Evolutionary conservation across 2,888 invertebrate species (phyloP).

Genomic region (Epinotia demarniana): DNA sequence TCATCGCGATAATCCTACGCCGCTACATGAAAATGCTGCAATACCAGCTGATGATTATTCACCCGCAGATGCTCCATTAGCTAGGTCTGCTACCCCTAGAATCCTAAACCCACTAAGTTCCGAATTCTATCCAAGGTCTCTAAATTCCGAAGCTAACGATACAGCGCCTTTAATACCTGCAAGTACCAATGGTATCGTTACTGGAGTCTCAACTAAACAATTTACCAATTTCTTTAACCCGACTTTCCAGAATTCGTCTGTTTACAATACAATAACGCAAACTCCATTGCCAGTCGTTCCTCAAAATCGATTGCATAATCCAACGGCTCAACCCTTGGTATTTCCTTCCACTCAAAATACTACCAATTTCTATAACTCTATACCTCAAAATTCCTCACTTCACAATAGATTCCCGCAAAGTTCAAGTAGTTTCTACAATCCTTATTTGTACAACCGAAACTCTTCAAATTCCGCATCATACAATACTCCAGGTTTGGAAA

Average conservation of each 20-base stretch:
- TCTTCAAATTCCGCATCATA: background rate
- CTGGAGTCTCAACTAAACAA: background rate
- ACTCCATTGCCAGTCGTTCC: background rate
- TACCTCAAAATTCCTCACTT: background rate
- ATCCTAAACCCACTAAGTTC: background rate
- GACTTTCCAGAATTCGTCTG: background rate
- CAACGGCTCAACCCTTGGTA: background rate
- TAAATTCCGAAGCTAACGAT: constrained; percentile 1
- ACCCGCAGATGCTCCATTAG: background rate
- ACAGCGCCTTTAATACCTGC: background rate
- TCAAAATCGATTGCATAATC: background rate
- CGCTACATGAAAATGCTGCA: background rate
- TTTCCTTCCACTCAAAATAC: background rate
- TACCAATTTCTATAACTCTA: background rate
- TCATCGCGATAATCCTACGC: background rate
- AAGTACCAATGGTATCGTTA: background rate
- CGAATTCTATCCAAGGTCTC: background rate
- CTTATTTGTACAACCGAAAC: background rate
- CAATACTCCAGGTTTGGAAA: background rate
- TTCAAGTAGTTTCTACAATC: background rate
- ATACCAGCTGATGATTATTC: background rate
- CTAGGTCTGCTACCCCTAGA: background rate
- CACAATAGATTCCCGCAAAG: background rate
- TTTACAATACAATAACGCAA: background rate
- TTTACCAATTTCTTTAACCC: background rate